Percentiles rank a stretch among this genome's conserved stretches.
These are phyloP conservation scores for Coremacera marginata DNA, from an alignment of 2,888 invertebrate species.

Conservation along the genomic window DNA sequence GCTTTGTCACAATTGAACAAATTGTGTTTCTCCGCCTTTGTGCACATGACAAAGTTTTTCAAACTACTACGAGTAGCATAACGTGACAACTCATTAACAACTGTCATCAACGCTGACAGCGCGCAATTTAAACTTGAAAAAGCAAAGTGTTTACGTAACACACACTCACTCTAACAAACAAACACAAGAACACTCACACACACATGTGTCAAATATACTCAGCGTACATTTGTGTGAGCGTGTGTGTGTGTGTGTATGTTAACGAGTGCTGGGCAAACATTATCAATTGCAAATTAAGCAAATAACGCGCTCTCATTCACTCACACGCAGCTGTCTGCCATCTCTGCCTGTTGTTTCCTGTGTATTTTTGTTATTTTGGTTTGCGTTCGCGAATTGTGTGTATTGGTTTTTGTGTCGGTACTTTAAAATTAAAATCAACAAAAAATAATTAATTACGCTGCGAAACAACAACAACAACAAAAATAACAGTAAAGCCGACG, in stretches of 20 bases:
- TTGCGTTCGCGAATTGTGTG: conserved; percentile 8
- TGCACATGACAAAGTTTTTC: no score
- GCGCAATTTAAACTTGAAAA: conserved; percentile 33
- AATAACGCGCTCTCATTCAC: conserved; percentile 10
- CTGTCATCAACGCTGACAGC: conserved; percentile 27
- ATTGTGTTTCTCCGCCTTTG: not conserved
- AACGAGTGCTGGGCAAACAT: conserved; percentile 30
- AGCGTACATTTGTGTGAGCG: not conserved
- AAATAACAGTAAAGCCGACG: not conserved
- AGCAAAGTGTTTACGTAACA: conserved; percentile 28
- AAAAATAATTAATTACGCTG: conserved; percentile 27
- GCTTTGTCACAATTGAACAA: not conserved
- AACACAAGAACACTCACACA: not conserved
- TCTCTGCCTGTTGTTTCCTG: not conserved
- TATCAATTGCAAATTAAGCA: conserved; percentile 40
- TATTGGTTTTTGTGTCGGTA: conserved; percentile 18
- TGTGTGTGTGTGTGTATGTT: not conserved
- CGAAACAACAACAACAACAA: not conserved
- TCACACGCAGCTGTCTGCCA: no score
- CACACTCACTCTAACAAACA: not conserved
- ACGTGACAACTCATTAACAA: conserved; percentile 29
- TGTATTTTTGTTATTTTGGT: not conserved
- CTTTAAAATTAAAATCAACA: conserved; percentile 36
- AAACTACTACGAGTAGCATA: no score
- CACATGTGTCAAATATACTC: not conserved